Conservation (phyloP, 2,113 vertebrate genomes). For the Scartelaos histophorus region DNA sequence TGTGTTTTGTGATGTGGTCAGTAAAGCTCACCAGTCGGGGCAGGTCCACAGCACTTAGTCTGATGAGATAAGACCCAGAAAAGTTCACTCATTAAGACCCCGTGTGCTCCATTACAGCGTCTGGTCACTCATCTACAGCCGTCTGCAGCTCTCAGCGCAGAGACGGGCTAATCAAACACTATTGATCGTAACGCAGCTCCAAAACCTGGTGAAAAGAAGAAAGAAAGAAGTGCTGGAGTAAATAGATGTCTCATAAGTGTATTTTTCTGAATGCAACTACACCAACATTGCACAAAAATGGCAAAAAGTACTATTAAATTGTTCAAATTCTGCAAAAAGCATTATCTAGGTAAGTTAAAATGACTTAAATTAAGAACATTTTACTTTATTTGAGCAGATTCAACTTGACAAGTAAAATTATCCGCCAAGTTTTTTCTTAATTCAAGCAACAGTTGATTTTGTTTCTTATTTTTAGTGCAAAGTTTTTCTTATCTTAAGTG, state of each 20-base stretch:
- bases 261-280: not conserved
- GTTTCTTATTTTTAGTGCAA: no score
- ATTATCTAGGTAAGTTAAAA: no score
- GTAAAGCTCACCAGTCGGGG: conserved; percentile 17
- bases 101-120: conserved; percentile 21
- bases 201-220: conserved; percentile 8
- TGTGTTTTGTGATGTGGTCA: conserved; percentile 10
- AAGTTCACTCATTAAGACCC: conserved; percentile 3
- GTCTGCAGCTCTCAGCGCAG: conserved; percentile 33
- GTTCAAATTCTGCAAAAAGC: no score
- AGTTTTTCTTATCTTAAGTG: no score
- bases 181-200: conserved; percentile 32
- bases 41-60: conserved; percentile 25
- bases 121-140: conserved; percentile 45
- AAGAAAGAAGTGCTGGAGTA: not conserved
- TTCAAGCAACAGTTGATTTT: no score
- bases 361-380: no score
- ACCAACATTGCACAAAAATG: not conserved
- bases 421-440: no score
- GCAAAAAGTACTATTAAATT: no score
- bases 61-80: conserved; percentile 42
- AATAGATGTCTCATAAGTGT: not conserved
- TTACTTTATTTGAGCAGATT: no score
- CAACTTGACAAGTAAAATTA: no score
- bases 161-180: conserved; percentile 44